Conservation (phyloP, 1,140 invertebrate genomes). For the Aphaenogaster rudis region DNA sequence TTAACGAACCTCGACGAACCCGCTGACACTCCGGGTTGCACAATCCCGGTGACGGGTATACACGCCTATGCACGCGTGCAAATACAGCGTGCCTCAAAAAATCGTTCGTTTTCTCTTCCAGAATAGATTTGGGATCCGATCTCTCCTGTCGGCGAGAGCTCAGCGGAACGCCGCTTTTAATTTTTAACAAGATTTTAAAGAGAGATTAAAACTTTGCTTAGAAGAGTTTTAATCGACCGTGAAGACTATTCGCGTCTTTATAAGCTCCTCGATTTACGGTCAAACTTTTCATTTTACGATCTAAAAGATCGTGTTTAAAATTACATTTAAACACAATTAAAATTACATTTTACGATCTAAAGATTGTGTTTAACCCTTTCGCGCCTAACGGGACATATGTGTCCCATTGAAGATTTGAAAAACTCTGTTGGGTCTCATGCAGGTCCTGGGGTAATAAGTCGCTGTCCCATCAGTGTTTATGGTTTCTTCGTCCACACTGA, state of each 20-base stretch:
- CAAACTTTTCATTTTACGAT: background rate
- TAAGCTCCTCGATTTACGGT: background rate
- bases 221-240: background rate
- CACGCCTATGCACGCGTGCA: conserved; percentile 38
- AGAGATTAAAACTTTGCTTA: background rate
- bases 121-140: background rate
- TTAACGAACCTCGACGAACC: conserved; percentile 81
- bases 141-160: background rate
- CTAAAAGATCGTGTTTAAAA: background rate
- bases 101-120: background rate
- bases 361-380: too few species aligned
- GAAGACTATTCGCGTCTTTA: background rate
- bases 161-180: background rate
- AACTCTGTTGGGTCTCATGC: too few species aligned
- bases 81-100: conserved; percentile 6
- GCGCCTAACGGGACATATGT: too few species aligned
- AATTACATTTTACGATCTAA: background rate
- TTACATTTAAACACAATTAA: too few species aligned
- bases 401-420: too few species aligned
- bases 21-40: conserved; percentile 75
- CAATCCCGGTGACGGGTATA: conserved; percentile 64
- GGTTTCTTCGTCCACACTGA: too few species aligned
- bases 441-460: too few species aligned
- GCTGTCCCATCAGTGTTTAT: too few species aligned
- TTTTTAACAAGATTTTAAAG: background rate